Evolutionary conservation across 2,888 invertebrate species (phyloP), one percentile per base, ranked within the genome.

Genomic region (Cryptosula pallasiana): DNA sequence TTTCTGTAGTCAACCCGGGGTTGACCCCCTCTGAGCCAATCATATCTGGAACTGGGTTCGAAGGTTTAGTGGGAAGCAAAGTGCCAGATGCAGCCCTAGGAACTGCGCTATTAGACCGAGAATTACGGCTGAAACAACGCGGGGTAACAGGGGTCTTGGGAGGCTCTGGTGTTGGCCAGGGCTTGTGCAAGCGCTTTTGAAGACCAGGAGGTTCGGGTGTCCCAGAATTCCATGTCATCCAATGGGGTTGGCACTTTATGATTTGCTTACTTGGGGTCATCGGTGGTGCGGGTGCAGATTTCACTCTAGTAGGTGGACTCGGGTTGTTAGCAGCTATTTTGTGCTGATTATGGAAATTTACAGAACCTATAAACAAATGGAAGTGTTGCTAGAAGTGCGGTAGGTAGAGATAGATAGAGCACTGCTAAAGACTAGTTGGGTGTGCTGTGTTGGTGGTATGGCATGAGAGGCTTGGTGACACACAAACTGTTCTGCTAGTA

Each of bases 351-450:
- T 63, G 32, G 63, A 63, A 63, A 63, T 63, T 27, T 63, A 63
- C 63, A 63, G 63, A 63, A 27, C 63, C 63, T 63, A 27, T 32
- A 63, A n/a, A n/a, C n/a, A n/a, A n/a, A n/a, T n/a, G n/a, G n/a
- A n/a, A n/a, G 45, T 45, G 45, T 20, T 13, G 45, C 20, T 45
- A 45, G 45, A 45, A 45, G 45, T 45, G 45, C 45, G 20, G 9
- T 5, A 45, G 45, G 20, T 5, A 45, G 9, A 45, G 45, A 45
- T 20, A 20, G 20, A 45, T 20, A 45, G 20, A 45, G 9, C 5
- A 20, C 45, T 13, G 20, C 20, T 20, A n/a, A n/a, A n/a, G n/a
- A n/a, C 20, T 45, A 45, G 45, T 45, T 45, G 45, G 45, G 45
- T 45, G 45, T 20, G 20, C 20, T 13, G 45, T 45, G 45, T 45